Evolutionary conservation across 2,113 vertebrate species (phyloP).

Genomic region (Rutilus rutilus): DNA sequence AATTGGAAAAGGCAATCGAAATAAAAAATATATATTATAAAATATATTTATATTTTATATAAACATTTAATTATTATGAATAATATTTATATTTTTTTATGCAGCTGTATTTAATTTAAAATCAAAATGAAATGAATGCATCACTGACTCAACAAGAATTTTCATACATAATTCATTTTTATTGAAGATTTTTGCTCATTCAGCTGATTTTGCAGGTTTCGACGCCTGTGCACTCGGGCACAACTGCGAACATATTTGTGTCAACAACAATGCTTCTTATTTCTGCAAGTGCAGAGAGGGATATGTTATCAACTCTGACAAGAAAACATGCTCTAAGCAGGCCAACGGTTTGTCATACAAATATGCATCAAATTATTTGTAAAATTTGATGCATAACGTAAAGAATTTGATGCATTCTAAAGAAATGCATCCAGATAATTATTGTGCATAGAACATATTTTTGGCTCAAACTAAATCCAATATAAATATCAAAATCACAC

Average conservation of each 20-base stretch:
- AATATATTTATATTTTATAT: neutral
- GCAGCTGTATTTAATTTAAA: neutral
- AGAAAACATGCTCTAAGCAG: constrained; percentile 78
- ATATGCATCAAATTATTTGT: neutral
- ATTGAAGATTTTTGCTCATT: constrained; percentile 12
- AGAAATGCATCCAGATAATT: neutral
- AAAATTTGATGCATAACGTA: constrained; percentile 9
- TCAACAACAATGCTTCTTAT: constrained; percentile 69
- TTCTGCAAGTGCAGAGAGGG: constrained; percentile 78
- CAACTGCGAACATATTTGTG: constrained; percentile 82
- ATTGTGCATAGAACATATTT: neutral
- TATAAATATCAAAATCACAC: neutral
- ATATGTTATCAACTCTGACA: constrained; percentile 79
- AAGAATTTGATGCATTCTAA: neutral
- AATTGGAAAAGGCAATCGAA: constrained; percentile 62
- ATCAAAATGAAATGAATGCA: neutral
- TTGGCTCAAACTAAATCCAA: neutral
- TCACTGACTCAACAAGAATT: neutral
- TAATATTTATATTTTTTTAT: neutral
- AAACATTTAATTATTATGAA: neutral
- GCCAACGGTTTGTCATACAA: constrained; percentile 65
- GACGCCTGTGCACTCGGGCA: constrained; percentile 77
- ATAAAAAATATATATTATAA: constrained; percentile 48
- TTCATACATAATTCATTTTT: neutral
- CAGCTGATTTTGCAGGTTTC: constrained; percentile 66